These are phyloP conservation scores for Orchesella flavescens DNA, from an alignment of 2,888 invertebrate species.

Conservation along the genomic window DNA sequence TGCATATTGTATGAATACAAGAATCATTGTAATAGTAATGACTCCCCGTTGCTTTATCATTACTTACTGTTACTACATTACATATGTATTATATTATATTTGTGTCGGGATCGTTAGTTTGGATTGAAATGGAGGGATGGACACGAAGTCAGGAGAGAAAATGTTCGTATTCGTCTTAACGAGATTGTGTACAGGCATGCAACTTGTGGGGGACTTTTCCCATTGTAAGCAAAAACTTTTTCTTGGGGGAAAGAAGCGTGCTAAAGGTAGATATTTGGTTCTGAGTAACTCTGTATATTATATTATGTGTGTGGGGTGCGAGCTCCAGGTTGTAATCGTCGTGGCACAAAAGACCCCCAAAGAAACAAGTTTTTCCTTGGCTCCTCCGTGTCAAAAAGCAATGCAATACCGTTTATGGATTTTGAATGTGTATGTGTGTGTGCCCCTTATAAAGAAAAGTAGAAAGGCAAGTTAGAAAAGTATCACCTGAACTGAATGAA, in stretches of 20 bases:
- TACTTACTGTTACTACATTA: no score
- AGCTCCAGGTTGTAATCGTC: background rate
- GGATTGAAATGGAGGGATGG: no score
- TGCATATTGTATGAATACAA: no score
- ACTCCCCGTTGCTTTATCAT: no score
- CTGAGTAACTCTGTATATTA: no score
- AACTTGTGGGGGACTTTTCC: background rate
- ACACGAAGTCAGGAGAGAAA: no score
- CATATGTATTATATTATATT: no score
- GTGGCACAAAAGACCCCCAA: background rate
- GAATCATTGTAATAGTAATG: no score
- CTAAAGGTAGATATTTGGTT: background rate
- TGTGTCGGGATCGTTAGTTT: no score
- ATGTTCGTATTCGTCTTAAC: no score
- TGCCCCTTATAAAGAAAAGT: background rate
- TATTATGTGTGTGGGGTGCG: background rate
- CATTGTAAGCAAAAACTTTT: background rate
- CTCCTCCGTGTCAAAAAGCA: conserved; percentile 26
- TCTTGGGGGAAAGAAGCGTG: background rate
- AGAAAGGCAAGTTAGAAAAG: conserved; percentile 15
- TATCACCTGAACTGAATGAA: conserved; percentile 41
- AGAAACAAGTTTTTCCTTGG: background rate
- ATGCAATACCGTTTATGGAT: conserved; percentile 1
- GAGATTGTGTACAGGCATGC: no score
- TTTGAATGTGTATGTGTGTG: conserved; percentile 1